Percentiles rank a stretch among this genome's conserved stretches.
Evolutionary conservation across 2,888 invertebrate genomes (phyloP).

Genomic region (Dione juno): DNA sequence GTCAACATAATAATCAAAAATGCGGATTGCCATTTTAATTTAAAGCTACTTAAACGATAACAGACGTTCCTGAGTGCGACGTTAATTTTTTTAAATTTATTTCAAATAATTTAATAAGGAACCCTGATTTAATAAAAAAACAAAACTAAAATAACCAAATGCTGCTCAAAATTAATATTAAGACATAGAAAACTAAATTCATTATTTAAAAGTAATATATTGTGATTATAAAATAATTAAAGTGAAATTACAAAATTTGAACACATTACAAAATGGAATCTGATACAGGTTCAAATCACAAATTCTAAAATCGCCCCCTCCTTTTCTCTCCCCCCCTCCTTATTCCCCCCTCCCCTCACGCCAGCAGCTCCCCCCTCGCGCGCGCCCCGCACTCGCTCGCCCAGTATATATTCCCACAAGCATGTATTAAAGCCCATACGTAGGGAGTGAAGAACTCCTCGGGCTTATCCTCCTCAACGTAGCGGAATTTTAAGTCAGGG

Average conservation of each 20-base stretch:
- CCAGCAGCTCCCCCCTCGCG: constrained; percentile 63
- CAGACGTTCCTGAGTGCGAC: background rate
- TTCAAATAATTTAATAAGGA: background rate
- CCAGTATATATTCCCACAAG: constrained; percentile 80
- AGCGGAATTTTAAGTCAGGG: constrained; percentile 98
- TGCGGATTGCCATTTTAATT: background rate
- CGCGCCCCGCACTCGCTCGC: constrained; percentile 74
- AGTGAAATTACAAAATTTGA: too few species aligned
- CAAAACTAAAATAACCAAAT: background rate
- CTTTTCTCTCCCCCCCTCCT: background rate
- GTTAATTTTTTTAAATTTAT: too few species aligned
- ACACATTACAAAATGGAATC: too few species aligned
- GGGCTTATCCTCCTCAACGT: constrained; percentile 99
- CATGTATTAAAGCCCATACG: constrained; percentile 95
- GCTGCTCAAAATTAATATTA: background rate
- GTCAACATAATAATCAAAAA: background rate
- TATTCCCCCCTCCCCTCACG: constrained; percentile 51
- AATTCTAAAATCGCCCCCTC: too few species aligned
- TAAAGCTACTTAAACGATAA: background rate
- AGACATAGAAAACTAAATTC: background rate
- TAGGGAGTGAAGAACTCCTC: constrained; percentile 99
- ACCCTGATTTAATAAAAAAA: background rate
- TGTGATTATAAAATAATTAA: background rate
- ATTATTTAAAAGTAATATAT: background rate
- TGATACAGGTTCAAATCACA: too few species aligned